Evolutionary conservation across 2,888 invertebrate genomes (phyloP), one percentile per base, ranked within the genome.

Genomic region (Adelphocoris suturalis): DNA sequence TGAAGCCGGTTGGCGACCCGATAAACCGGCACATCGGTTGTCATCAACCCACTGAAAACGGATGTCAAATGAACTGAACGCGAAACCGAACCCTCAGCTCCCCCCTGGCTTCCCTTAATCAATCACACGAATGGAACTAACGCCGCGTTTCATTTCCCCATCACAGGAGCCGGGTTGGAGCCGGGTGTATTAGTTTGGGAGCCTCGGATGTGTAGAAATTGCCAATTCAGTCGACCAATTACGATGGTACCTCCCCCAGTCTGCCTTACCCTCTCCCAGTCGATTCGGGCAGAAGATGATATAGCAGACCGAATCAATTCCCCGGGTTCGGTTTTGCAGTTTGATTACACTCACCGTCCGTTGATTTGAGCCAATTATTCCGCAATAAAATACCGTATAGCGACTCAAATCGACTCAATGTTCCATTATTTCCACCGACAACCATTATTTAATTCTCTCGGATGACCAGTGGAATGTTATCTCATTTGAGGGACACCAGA

Each of bases 121-220:
- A 68, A 68, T 68, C 68, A 68, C 68, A 68, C 68, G 27, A 23
- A 68, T 68, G 68, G 68, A 68, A 68, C 68, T 68, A 68, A 68
- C 68, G 68, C 68, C 12, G 68, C 68, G 68, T 68, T 68, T 68
- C 68, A 68, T 68, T 68, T 68, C 68, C 68, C 27, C 68, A 68
- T 68, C 68, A 19, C 68, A 19, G 68, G 23, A 19, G 12, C 68
- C 68, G 7, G 23, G 68, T 68, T 7, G 68, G 27, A 14, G 14
- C 1, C 52, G 52, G 14, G 68, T 27, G 68, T 68, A 68, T 68
- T 23, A 68, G 68, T 68, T 68, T 68, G 19, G 68, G 68, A 68
- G 23, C 68, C 23, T 68, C 68, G 68, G 68, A 68, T 68, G 68
- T 68, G 68, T 68, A 68, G 68, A 68, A 23, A 68, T 68, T 68